Conservation (phyloP, 1,140 invertebrate species). For the Delia radicum region DNA sequence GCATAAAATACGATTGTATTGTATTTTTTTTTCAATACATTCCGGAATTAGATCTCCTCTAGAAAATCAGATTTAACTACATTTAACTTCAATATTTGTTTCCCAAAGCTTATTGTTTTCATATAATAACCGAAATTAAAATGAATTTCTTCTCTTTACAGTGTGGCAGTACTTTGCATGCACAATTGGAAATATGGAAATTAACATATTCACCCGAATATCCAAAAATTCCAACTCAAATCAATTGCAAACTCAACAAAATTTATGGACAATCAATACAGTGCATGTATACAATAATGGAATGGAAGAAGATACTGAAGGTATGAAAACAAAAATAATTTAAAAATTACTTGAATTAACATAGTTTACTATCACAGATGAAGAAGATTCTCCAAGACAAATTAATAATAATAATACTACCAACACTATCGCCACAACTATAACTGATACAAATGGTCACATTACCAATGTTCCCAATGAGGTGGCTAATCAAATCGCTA, state of each 20-base stretch:
- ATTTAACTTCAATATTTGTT: too few species aligned
- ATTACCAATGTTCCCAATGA: constrained; percentile 51
- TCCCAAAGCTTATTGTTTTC: too few species aligned
- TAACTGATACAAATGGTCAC: neutral
- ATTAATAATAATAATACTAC: neutral
- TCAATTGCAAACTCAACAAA: neutral
- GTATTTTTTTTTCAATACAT: too few species aligned
- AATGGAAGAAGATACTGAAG: constrained; percentile 22
- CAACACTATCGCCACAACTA: neutral
- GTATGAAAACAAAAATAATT: neutral
- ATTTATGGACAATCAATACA: neutral
- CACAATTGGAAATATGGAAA: constrained; percentile 91
- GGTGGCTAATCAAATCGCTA: neutral
- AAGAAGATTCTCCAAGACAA: constrained; percentile 15
- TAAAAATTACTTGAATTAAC: neutral
- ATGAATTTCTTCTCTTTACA: constrained; percentile 56
- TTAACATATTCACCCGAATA: constrained; percentile 57
- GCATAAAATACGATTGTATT: too few species aligned
- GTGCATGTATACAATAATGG: neutral
- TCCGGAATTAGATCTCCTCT: too few species aligned
- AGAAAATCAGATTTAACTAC: too few species aligned
- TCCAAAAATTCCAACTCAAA: neutral
- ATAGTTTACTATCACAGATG: neutral
- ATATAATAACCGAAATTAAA: too few species aligned
- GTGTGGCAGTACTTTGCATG: constrained; percentile 82